A percentile compares a stretch with the other conserved stretches of the same genome.
phyloP scores from a whole-genome alignment of 2,113 vertebrate species.

The Garra rufa region DNA sequence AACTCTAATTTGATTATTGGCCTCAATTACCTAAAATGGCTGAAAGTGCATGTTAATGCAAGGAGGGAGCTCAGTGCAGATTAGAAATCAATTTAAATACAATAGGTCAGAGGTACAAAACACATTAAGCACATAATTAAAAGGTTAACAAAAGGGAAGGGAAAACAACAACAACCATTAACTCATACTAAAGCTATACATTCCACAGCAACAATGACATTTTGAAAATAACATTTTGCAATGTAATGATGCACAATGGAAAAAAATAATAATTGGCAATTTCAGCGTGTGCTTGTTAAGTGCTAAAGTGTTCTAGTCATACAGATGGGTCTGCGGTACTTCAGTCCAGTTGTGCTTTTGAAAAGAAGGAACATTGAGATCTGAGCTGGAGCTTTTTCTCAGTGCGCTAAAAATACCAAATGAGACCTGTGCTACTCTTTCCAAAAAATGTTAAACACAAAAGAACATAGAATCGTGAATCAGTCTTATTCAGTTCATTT shows the following conservation, averaged over 20 bases:
- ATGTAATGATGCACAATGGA: background rate
- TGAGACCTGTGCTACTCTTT: background rate
- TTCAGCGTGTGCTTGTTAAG: background rate
- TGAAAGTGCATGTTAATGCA: background rate
- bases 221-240: background rate
- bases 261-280: background rate
- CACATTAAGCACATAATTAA: background rate
- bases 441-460: background rate
- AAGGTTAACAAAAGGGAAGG: too few species aligned
- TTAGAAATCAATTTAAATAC: background rate
- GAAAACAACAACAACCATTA: background rate
- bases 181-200: background rate
- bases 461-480: background rate
- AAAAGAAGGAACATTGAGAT: conserved; percentile 45
- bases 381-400: conserved; percentile 21
- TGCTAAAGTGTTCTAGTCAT: background rate
- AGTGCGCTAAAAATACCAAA: conserved; percentile 48
- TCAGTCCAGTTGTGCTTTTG: conserved; percentile 28
- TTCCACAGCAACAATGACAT: background rate
- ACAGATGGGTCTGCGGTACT: conserved; percentile 6
- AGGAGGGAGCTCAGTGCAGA: background rate
- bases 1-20: background rate
- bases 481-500: background rate
- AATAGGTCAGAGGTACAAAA: background rate
- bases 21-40: background rate